phyloP scores from a whole-genome alignment of 2,888 invertebrate genomes.

The Clivina fossor region DNA sequence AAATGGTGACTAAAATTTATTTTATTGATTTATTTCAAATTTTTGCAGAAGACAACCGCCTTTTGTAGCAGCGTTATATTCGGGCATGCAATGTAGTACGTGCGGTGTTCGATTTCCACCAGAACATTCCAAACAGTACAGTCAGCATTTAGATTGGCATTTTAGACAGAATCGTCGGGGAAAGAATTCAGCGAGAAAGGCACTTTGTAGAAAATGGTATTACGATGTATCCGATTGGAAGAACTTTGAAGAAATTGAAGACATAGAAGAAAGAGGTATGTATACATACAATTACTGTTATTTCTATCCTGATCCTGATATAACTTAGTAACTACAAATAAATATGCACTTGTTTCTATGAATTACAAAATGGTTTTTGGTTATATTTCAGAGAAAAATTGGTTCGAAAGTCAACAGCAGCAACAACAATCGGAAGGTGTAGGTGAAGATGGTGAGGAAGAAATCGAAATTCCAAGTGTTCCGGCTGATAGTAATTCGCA shows the following conservation, averaged over 20 bases:
- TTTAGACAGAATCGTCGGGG: conserved; percentile 91
- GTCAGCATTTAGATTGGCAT: conserved; percentile 98
- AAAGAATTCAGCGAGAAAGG: conserved; percentile 80
- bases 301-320: background rate
- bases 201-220: conserved; percentile 86
- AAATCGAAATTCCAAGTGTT: conserved; percentile 68
- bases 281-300: conserved; percentile 27
- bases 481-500: conserved; percentile 67
- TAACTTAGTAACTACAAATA: background rate
- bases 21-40: too few relatives aligned
- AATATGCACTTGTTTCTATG: background rate
- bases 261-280: conserved; percentile 81
- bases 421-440: conserved; percentile 58
- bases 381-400: conserved; percentile 75
- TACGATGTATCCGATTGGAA: conserved; percentile 90
- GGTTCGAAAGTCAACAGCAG: conserved; percentile 75
- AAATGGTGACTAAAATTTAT: background rate
- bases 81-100: conserved; percentile 94
- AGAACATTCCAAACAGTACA: conserved; percentile 86
- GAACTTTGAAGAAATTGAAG: conserved; percentile 91
- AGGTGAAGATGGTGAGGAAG: conserved; percentile 62
- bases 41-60: conserved; percentile 68
- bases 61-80: conserved; percentile 71
- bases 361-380: background rate
- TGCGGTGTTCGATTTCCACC: conserved; percentile 94